Evolutionary conservation across 2,113 vertebrate genomes (phyloP), one percentile per base, ranked within the genome.

Genomic region (Ceyx melanurus): DNA sequence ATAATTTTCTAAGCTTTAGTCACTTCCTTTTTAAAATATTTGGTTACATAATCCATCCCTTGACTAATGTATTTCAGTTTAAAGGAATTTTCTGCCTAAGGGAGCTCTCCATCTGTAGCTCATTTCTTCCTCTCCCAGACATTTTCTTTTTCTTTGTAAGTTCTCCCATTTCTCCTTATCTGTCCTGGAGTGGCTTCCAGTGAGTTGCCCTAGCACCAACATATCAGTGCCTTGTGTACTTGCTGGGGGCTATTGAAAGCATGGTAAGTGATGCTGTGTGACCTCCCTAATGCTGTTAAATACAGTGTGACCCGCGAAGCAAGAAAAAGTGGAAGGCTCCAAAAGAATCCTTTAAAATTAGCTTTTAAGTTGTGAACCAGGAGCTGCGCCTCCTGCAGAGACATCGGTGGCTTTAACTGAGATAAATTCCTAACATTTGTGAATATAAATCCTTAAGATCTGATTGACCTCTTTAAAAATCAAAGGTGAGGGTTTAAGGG

Each of bases 381-480:
- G 82, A 93, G 42, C 51, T 64, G 0, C 35, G 26, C 89, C 80
- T 91, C 82, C 77, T 90, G 53, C 70, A 68, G 84, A 72, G 93
- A 87, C 83, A 89, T 78, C 0, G 61, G 78, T 94, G 70, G 64
- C 78, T 92, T 89, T 95, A 88, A 78, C 85, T 86, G 89, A 82
- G 50, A 43, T 90, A 42, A 89, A 89, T 96, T 94, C 94, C 57
- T 95, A 84, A 74, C 80, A 45, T 95, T 96, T 85, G 65, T 95
- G 89, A 94, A 48, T 81, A 21, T 82, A 93, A 97, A 95, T 95
- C 92, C 84, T 82, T 88, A 93, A 89, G 90, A 84, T 91, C 58
- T 86, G 86, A 82, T 93, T 96, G 77, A 88, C 77, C 75, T 91
- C 97, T 91, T 92, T 83, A 71, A 93, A 96, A 97, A 95, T 93